Evolutionary conservation across 1,140 invertebrate genomes (phyloP).

Genomic region (Bombus fervidus): DNA sequence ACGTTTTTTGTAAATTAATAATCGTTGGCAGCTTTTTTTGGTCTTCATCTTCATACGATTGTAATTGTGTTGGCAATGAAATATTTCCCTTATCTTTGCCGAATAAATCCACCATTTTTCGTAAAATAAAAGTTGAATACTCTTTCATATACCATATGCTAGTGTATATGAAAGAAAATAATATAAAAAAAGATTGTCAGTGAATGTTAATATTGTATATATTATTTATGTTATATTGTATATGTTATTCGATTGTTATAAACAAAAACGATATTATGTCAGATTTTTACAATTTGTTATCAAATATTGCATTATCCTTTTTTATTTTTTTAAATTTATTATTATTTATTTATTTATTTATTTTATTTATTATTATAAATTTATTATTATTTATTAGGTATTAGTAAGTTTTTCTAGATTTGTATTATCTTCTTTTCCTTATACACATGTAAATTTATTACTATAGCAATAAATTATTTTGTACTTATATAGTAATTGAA

Average conservation of each 20-base stretch:
- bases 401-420: neutral
- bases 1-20: slow-evolving; percentile 71
- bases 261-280: neutral
- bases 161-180: no score
- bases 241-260: neutral
- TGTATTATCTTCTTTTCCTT: no score
- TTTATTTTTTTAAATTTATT: no score
- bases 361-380: no score
- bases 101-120: slow-evolving; percentile 58
- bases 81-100: slow-evolving; percentile 62
- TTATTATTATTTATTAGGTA: no score
- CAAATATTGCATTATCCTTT: neutral
- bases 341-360: no score
- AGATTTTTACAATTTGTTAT: slow-evolving; percentile 5
- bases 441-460: no score
- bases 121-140: neutral
- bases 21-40: slow-evolving; percentile 55
- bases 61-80: slow-evolving; percentile 67
- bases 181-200: no score
- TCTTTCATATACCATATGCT: no score
- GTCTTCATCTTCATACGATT: slow-evolving; percentile 57
- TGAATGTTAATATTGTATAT: no score
- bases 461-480: no score
- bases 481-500: no score
- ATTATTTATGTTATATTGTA: neutral